Base-by-base conservation (phyloP, 2,888 invertebrate genomes). In the Pyrgus malvae region DNA sequence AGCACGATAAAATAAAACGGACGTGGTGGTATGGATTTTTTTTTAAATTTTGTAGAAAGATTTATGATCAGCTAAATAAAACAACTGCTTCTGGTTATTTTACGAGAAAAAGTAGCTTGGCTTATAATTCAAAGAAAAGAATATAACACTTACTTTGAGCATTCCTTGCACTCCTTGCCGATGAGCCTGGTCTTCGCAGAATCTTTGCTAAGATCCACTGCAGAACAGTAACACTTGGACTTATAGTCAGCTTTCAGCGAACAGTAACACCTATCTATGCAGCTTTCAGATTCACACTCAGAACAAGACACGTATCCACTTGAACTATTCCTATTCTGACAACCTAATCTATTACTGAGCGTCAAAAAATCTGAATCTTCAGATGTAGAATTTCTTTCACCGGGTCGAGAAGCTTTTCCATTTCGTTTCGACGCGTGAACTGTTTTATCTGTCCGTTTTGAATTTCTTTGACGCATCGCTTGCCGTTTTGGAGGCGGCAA, bases 271-370 rank as follows among this genome's bases (percentile, higher is more conserved):
- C 96, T 94, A 73, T 97, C 96, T 0, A 95, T 93, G 70, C 96
- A 96, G 9, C 95, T 94, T 66, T 96, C 96, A 1, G 96, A 96
- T 70, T 97, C 96, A 73, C 97, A 97, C 78, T 97, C 97, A 35
- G 96, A 96, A 76, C 96, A 97, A 2, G 96, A 96, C 0, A 96
- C 96, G 72, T 96, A 96, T 66, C 93, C 93, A 67, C 93, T 93
- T 5, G 93, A 93, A 68, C 93, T 93, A 64, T 93, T 93, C 33
- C 93, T 75, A 60, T 93, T 92, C 59, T 92, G 91, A 57, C 92
- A 92, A 45, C 91, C 92, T 2, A 91, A 76, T 53, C 92, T 83
- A 63, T 93, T 92, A 63, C 92, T 92, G 1, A 92, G 78, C 2
- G 91, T 91, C 56, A 90, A 69, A 66, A 91, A 91, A 61, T 93